These are phyloP conservation scores for Drosophila kuntzei DNA, from an alignment of 2,888 invertebrate species.

Conservation along the genomic window DNA sequence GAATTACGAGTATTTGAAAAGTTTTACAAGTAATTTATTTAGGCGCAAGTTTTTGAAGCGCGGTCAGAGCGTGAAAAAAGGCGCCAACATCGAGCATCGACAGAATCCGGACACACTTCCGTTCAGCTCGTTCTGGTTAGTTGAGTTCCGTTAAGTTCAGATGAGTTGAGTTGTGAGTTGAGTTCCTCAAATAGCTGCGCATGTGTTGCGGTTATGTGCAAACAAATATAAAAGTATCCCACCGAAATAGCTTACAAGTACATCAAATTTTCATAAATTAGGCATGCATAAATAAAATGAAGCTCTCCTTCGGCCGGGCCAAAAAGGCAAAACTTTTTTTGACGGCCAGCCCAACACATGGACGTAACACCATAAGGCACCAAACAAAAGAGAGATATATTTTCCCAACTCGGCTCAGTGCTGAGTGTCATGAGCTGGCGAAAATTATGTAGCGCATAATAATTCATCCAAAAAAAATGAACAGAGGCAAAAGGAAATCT, in stretches of 20 bases:
- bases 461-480: slow-evolving; percentile 63
- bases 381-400: slow-evolving; percentile 20
- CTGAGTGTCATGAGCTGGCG: slow-evolving; percentile 73
- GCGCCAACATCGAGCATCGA: slow-evolving; percentile 38
- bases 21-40: slow-evolving; percentile 81
- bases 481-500: slow-evolving; percentile 1
- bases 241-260: slow-evolving; percentile 80
- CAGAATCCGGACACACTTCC: slow-evolving; percentile 20
- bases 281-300: slow-evolving; percentile 76
- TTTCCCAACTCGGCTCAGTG: slow-evolving; percentile 15
- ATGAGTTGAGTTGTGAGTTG: slow-evolving; percentile 10
- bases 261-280: slow-evolving; percentile 81
- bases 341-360: slow-evolving; percentile 55
- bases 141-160: slow-evolving; percentile 12
- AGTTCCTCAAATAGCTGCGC: slow-evolving; percentile 43
- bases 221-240: slow-evolving; percentile 79
- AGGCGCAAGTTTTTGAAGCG: slow-evolving; percentile 77
- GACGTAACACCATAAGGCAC: slow-evolving; percentile 38
- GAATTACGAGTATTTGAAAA: slow-evolving; percentile 82
- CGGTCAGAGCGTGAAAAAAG: slow-evolving; percentile 60
- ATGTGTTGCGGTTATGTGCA: slow-evolving; percentile 77
- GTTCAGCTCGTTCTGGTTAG: slow-evolving; percentile 18
- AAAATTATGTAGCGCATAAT: slow-evolving; percentile 78
- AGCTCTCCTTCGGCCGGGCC: slow-evolving; percentile 19
- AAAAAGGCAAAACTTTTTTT: slow-evolving; percentile 61